A percentile compares a stretch with the other conserved stretches of the same genome.
Conservation (phyloP, 2,888 invertebrate genomes). For the Chirona hameri region DNA sequence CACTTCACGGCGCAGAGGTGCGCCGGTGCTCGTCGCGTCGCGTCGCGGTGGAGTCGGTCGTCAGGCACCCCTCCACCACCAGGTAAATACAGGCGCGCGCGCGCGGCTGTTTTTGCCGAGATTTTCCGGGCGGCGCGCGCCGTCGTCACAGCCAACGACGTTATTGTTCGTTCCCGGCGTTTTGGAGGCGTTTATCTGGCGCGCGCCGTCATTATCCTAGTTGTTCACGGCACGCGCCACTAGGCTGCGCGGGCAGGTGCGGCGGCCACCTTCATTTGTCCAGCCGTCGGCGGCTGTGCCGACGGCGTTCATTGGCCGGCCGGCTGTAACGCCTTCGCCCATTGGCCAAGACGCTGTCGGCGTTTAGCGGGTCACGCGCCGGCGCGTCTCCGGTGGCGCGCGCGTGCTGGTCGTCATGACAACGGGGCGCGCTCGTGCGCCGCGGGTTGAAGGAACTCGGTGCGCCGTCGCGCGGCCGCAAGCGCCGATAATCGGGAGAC, state of each 20-base stretch:
- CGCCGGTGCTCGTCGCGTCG: no score
- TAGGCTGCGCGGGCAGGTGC: not conserved
- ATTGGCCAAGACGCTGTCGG: conserved; percentile 13
- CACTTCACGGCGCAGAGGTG: not conserved
- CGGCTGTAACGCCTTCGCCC: not conserved
- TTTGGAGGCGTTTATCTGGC: conserved; percentile 12
- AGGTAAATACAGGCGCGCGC: not conserved
- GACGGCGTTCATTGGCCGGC: not conserved
- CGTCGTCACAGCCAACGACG: not conserved
- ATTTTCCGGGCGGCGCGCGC: not conserved
- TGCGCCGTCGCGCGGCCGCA: not conserved
- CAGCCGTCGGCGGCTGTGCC: not conserved
- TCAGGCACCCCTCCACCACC: no score
- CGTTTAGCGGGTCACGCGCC: conserved; percentile 24
- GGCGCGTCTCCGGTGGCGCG: conserved; percentile 5
- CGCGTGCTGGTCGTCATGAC: conserved; percentile 31
- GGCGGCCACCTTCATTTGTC: not conserved
- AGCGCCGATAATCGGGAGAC: not conserved
- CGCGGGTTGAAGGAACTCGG: conserved; percentile 25
- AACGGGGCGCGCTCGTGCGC: conserved; percentile 29
- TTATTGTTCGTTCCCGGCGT: not conserved
- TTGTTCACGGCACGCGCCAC: conserved; percentile 11
- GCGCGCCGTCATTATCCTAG: not conserved
- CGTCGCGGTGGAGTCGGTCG: no score
- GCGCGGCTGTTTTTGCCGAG: not conserved